phyloP scores from a whole-genome alignment of 2,113 vertebrate genomes.

The Irena cyanogastra region DNA sequence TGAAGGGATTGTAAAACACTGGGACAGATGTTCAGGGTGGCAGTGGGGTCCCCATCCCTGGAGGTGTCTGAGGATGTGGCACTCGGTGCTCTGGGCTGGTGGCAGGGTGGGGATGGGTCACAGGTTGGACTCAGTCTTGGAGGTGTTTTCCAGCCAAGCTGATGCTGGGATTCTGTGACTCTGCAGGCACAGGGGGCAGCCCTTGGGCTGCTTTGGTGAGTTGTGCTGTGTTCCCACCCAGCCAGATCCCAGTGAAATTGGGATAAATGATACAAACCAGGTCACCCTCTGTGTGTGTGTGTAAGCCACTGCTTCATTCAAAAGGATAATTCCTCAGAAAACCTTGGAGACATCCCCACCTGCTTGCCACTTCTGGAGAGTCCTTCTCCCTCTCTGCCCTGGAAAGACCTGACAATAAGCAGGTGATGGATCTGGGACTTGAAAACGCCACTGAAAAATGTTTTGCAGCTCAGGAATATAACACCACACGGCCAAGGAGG shows the following conservation, averaged over 20 bases:
- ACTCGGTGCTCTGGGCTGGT: neutral
- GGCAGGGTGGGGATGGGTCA: neutral
- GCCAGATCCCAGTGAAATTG: neutral
- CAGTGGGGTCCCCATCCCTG: neutral
- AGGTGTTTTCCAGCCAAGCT: neutral
- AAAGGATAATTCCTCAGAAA: neutral
- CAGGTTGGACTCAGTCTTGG: neutral
- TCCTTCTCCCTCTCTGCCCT: neutral
- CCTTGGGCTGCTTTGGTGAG: neutral
- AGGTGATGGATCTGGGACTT: neutral
- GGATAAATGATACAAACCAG: neutral
- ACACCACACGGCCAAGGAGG: neutral
- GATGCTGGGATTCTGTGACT: neutral
- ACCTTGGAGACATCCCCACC: neutral
- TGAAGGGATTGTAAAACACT: neutral
- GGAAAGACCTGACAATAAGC: neutral
- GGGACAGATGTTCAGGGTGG: neutral
- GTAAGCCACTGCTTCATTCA: neutral
- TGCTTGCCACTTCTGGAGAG: neutral
- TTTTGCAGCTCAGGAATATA: neutral
- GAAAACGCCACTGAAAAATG: neutral
- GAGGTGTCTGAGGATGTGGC: neutral
- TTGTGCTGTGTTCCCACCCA: neutral
- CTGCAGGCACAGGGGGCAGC: neutral
- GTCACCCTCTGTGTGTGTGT: accelerated